A percentile compares a stretch with the other conserved stretches of the same genome.
Conservation (phyloP, 2,888 invertebrate species). For the Odontocolon sp. region DNA sequence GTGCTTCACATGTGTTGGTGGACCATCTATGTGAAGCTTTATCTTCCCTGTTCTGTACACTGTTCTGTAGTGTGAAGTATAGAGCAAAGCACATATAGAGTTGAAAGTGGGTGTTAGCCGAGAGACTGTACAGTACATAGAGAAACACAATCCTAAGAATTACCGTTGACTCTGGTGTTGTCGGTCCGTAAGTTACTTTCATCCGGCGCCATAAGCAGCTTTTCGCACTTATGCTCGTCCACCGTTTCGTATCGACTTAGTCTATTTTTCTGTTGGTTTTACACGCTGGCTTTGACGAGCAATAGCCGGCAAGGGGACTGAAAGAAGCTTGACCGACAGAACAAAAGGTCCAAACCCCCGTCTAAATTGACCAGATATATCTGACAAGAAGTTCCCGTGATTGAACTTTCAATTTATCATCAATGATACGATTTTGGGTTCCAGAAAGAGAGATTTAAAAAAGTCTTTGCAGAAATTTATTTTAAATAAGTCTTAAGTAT, state of each 20-base stretch:
- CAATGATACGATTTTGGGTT: no score
- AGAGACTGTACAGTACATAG: neutral
- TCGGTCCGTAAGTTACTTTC: conserved; percentile 12
- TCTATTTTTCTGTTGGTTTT: neutral
- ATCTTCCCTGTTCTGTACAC: no score
- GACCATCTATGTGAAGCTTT: no score
- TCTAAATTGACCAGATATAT: neutral
- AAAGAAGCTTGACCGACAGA: neutral
- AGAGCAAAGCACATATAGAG: neutral
- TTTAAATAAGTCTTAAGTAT: no score
- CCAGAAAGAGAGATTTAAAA: no score
- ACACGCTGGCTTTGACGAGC: neutral
- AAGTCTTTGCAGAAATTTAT: no score
- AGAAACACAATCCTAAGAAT: conserved; percentile 18
- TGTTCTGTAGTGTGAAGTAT: neutral
- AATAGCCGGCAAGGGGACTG: neutral
- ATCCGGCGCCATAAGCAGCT: conserved; percentile 46
- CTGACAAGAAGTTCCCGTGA: neutral
- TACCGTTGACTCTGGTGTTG: conserved; percentile 12
- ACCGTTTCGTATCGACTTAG: neutral
- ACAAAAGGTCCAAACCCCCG: neutral
- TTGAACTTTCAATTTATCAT: neutral
- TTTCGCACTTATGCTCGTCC: conserved; percentile 50
- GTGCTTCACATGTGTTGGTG: no score
- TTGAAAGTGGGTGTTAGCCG: neutral